Evolutionary conservation across 2,797 vertebrate genomes (phyloP).

Genomic region (Manis pentadactyla): DNA sequence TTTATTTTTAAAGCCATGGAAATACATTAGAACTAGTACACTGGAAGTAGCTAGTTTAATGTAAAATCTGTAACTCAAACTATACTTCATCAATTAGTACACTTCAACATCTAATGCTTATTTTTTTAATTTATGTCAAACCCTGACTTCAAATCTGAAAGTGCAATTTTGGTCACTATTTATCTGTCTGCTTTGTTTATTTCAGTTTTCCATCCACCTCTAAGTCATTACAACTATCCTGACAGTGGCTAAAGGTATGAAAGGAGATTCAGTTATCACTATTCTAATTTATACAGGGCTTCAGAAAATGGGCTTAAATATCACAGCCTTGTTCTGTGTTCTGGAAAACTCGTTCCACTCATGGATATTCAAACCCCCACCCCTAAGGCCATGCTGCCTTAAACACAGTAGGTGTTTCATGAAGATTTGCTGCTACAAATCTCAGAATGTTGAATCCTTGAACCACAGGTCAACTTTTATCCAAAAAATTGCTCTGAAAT

Average conservation of each 20-base stretch:
- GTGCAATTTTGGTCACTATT: neutral
- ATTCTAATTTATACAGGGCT: neutral
- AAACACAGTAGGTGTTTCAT: neutral
- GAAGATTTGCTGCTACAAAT: neutral
- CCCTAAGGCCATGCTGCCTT: neutral
- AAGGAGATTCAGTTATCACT: neutral
- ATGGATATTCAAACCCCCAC: neutral
- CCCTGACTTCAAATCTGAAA: neutral
- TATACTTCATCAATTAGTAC: neutral
- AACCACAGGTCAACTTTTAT: neutral
- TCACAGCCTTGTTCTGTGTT: neutral
- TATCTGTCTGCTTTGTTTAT: neutral
- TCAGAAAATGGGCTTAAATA: neutral
- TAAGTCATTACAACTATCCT: neutral
- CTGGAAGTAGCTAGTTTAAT: neutral
- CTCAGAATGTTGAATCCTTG: neutral
- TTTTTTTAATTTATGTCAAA: neutral
- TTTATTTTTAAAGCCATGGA: neutral
- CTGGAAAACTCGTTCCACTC: neutral
- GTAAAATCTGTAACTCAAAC: neutral
- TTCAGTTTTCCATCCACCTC: neutral
- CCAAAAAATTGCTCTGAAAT: neutral
- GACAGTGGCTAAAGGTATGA: neutral
- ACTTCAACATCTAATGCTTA: neutral
- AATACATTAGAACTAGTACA: neutral